phyloP scores from a whole-genome alignment of 1,140 invertebrate species.

The Drosophila micromelanica region DNA sequence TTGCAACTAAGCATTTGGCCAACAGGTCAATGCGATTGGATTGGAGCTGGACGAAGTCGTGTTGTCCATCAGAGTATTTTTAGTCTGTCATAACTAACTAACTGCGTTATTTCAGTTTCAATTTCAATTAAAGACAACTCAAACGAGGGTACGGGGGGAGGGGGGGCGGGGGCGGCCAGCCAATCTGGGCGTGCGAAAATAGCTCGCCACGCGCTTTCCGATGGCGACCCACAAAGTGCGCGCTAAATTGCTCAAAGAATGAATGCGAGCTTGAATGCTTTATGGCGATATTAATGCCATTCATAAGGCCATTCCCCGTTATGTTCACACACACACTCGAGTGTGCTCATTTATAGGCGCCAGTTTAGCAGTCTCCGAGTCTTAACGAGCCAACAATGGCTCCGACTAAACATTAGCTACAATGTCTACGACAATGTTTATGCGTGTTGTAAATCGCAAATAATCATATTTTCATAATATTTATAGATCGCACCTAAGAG shows the following conservation, averaged over 20 bases:
- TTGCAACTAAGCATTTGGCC: conserved; percentile 50
- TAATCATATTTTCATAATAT: not conserved
- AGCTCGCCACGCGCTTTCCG: conserved; percentile 55
- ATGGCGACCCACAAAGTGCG: conserved; percentile 52
- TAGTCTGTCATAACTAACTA: conserved; percentile 56
- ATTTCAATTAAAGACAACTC: conserved; percentile 65
- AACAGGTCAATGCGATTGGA: not conserved
- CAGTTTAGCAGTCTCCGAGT: conserved; percentile 52
- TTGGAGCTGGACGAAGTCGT: not conserved
- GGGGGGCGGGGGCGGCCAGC: too few species aligned
- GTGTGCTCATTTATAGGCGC: conserved; percentile 47
- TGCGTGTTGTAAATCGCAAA: conserved; percentile 11
- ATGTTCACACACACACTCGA: not conserved
- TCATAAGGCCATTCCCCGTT: conserved; percentile 24
- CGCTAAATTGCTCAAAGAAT: conserved; percentile 67
- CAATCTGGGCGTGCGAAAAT: conserved; percentile 69
- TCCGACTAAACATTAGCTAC: not conserved
- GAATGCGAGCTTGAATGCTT: conserved; percentile 48
- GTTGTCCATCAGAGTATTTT: conserved; percentile 61
- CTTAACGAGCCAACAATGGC: conserved; percentile 68
- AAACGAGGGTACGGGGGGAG: not conserved
- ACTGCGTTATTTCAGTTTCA: conserved; percentile 69
- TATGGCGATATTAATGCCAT: conserved; percentile 61
- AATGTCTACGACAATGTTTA: conserved; percentile 11
- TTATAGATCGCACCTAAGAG: too few species aligned